A percentile compares a stretch with the other conserved stretches of the same genome.
phyloP scores from a whole-genome alignment of 2,113 vertebrate species.

The Atractosteus spatula region DNA sequence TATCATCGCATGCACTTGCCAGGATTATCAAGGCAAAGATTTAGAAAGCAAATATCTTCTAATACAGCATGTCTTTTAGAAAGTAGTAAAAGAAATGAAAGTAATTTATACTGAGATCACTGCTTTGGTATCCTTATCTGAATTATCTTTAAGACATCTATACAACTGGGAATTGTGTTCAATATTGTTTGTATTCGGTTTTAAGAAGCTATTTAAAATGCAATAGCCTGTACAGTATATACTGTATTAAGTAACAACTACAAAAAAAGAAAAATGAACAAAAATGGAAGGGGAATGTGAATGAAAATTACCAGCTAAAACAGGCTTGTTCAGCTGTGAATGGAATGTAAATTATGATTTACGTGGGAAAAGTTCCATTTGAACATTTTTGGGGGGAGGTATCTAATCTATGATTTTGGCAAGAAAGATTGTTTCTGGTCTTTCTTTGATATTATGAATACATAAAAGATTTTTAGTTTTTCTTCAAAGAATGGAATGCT shows the following conservation, averaged over 20 bases:
- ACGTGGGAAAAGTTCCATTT: background rate
- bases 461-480: background rate
- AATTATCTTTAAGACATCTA: background rate
- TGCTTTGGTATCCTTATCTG: background rate
- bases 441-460: constrained; percentile 5
- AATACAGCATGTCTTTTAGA: too few species aligned
- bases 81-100: too few species aligned
- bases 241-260: background rate
- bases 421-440: background rate
- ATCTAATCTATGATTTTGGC: constrained; percentile 15
- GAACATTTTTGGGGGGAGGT: background rate
- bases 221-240: background rate
- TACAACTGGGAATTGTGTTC: background rate
- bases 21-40: too few species aligned
- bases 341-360: constrained; percentile 13
- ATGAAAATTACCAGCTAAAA: constrained; percentile 4
- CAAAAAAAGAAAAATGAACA: background rate
- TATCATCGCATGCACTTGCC: too few species aligned
- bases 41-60: too few species aligned
- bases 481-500: constrained; percentile 12
- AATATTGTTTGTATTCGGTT: background rate
- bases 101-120: too few species aligned
- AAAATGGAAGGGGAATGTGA: background rate
- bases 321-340: background rate
- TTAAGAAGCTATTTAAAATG: background rate